phyloP scores from a whole-genome alignment of 2,797 vertebrate genomes.

The Gambusia yucatana region DNA sequence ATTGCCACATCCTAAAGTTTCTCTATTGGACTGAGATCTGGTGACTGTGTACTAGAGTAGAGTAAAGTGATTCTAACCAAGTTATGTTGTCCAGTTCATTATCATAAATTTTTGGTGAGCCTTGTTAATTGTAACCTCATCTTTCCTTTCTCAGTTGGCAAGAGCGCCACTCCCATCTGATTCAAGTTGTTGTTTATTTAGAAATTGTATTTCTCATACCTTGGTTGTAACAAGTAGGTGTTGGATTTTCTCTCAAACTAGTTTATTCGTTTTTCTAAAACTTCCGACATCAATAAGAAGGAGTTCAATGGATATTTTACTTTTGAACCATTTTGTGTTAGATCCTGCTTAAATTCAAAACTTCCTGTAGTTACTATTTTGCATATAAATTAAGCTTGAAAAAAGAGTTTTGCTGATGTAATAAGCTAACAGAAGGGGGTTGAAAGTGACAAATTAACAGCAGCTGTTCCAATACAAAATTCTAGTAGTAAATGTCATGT shows the following conservation, averaged over 20 bases:
- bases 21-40: not conserved
- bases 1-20: not conserved
- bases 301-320: not conserved
- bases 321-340: not conserved
- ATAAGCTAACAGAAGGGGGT: not conserved
- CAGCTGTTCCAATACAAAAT: not conserved
- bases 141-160: not conserved
- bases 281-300: not conserved
- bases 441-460: not conserved
- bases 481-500: conserved; percentile 28
- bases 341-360: not conserved
- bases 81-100: not conserved
- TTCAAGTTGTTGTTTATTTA: not conserved
- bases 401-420: not conserved
- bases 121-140: not conserved
- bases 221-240: not conserved
- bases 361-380: not conserved
- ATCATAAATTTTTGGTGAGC: not conserved
- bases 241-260: not conserved
- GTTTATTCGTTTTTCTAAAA: not conserved
- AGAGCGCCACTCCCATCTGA: not conserved
- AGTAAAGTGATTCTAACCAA: not conserved
- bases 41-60: not conserved
- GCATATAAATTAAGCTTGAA: not conserved
- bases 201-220: not conserved